Conservation (phyloP, 2,113 vertebrate genomes). For the Hemibagrus wyckioides region DNA sequence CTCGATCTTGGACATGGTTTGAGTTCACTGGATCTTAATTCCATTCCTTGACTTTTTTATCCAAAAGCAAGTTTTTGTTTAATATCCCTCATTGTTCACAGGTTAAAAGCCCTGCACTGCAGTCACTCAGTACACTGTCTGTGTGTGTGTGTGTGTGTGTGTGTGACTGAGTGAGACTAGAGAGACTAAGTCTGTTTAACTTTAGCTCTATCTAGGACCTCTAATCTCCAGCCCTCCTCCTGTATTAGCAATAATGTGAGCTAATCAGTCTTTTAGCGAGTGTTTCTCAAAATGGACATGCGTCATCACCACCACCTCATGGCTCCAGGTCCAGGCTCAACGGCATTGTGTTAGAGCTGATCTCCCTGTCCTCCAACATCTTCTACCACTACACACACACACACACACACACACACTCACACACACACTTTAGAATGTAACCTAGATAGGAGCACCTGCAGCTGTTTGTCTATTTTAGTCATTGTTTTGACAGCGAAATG, state of each 20-base stretch:
- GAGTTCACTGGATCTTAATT: background rate
- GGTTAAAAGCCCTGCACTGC: background rate
- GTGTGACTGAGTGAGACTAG: background rate
- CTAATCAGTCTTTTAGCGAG: constrained; percentile 58
- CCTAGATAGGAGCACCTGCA: constrained; percentile 61
- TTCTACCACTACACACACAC: constrained; percentile 15
- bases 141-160: constrained; percentile 28
- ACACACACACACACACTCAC: constrained; percentile 20
- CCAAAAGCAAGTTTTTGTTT: constrained; percentile 13
- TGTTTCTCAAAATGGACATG: constrained; percentile 44
- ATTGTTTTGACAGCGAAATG: constrained; percentile 55
- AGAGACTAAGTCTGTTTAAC: constrained; percentile 2
- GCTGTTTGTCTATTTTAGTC: constrained; percentile 65
- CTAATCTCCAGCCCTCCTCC: constrained; percentile 39
- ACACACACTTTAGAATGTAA: constrained; percentile 36
- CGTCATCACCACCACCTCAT: constrained; percentile 27
- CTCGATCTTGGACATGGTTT: constrained; percentile 24
- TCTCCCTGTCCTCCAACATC: constrained; percentile 37
- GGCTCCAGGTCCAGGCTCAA: constrained; percentile 35
- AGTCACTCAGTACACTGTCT: background rate
- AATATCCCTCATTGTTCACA: constrained; percentile 16
- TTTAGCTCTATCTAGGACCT: constrained; percentile 29
- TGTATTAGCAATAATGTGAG: constrained; percentile 39
- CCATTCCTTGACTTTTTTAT: background rate
- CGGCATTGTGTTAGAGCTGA: constrained; percentile 48